phyloP scores from a whole-genome alignment of 2,888 invertebrate genomes.

The Caenorhabditis imperialis region DNA sequence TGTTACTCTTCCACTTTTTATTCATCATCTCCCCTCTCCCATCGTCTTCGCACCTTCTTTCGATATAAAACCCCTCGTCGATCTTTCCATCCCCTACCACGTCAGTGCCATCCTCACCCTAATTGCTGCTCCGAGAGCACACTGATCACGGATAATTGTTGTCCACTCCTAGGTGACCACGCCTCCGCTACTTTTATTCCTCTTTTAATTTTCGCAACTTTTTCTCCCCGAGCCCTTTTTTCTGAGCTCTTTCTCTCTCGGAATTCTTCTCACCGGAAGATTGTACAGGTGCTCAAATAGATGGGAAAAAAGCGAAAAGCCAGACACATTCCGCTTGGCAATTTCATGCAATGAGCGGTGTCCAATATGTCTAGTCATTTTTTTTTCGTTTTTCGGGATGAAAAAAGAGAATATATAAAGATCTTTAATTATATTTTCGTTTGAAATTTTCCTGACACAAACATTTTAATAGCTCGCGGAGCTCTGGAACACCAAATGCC shows the following conservation, averaged over 20 bases:
- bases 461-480: no score
- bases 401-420: no score
- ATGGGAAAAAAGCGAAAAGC: background rate
- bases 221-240: constrained; percentile 3
- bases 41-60: background rate
- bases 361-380: no score
- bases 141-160: constrained; percentile 48
- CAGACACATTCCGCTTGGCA: no score
- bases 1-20: background rate
- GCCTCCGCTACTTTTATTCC: constrained; percentile 16
- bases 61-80: no score
- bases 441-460: no score
- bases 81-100: no score
- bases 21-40: background rate
- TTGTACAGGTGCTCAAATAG: constrained; percentile 35
- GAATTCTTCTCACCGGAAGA: background rate
- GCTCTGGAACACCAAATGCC: background rate
- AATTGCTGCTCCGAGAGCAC: constrained; percentile 27
- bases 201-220: constrained; percentile 30
- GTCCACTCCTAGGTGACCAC: constrained; percentile 28
- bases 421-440: no score
- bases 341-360: no score
- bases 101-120: no score
- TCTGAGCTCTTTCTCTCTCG: background rate
- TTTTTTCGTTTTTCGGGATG: no score